Evolutionary conservation across 2,888 invertebrate genomes (phyloP).

Genomic region (Polydrusus pterygomalis): DNA sequence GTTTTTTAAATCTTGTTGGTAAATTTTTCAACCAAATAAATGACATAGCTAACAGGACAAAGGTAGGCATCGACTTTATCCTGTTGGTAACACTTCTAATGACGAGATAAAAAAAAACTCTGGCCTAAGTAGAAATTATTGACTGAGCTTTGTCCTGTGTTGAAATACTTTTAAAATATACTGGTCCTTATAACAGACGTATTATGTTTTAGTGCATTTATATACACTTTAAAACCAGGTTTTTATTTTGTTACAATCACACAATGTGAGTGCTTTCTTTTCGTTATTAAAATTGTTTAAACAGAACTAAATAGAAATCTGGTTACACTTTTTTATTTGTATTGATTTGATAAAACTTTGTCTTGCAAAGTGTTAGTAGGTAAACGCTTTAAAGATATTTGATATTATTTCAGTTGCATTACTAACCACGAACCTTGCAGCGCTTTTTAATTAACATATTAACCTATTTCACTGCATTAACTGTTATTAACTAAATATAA

Average conservation of each 20-base stretch:
- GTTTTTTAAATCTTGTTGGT: too few species aligned
- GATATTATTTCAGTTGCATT: slow-evolving; percentile 32
- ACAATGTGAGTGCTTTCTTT: not conserved
- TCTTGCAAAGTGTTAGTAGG: slow-evolving; percentile 42
- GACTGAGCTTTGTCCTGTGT: too few species aligned
- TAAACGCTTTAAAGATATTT: slow-evolving; percentile 52
- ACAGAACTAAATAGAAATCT: slow-evolving; percentile 1
- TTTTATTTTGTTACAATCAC: not conserved
- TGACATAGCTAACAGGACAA: too few species aligned
- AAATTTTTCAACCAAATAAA: too few species aligned
- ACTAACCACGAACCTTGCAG: slow-evolving; percentile 28
- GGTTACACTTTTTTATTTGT: not conserved
- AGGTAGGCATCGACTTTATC: too few species aligned
- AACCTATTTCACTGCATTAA: not conserved
- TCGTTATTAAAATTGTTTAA: not conserved
- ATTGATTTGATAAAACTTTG: not conserved
- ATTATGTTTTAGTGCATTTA: too few species aligned
- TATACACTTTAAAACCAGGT: not conserved
- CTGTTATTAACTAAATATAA: not conserved
- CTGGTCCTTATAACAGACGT: too few species aligned
- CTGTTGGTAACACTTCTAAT: too few species aligned
- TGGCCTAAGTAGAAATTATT: too few species aligned
- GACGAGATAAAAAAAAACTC: too few species aligned
- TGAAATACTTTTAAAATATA: too few species aligned
- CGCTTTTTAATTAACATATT: not conserved